Percentiles rank a stretch among this genome's conserved stretches.
These are phyloP conservation scores for Pomatorhinus ruficollis DNA, from an alignment of 2,113 vertebrate genomes.

Conservation along the genomic window DNA sequence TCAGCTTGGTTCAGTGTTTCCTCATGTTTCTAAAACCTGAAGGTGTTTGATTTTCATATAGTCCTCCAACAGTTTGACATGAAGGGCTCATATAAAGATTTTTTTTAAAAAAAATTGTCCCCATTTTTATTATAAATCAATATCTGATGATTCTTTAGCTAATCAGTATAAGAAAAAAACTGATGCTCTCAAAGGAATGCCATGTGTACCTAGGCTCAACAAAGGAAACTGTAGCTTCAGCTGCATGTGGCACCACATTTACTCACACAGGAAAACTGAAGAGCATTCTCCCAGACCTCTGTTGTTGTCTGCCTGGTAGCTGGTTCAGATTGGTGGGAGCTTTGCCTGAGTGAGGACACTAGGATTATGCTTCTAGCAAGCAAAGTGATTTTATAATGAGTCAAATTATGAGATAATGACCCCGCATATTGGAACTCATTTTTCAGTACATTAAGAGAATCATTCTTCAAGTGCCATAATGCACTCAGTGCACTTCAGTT, in stretches of 20 bases:
- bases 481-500: not conserved
- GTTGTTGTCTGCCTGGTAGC: not conserved
- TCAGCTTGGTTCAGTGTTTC: not conserved
- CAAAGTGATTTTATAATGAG: slow-evolving; percentile 4
- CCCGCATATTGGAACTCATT: not conserved
- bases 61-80: not conserved
- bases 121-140: not conserved
- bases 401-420: not conserved
- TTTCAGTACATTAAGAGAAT: not conserved
- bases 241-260: not conserved
- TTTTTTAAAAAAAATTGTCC: not conserved
- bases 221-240: not conserved
- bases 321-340: not conserved
- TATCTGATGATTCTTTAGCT: not conserved
- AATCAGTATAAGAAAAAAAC: not conserved
- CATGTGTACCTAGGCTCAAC: not conserved
- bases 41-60: not conserved
- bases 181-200: not conserved
- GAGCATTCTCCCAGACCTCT: not conserved
- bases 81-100: not conserved
- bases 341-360: not conserved
- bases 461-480: not conserved
- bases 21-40: not conserved
- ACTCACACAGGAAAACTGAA: not conserved
- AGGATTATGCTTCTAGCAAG: not conserved